Conservation (phyloP, 1,140 invertebrate genomes). For the Bombus waltoni region DNA sequence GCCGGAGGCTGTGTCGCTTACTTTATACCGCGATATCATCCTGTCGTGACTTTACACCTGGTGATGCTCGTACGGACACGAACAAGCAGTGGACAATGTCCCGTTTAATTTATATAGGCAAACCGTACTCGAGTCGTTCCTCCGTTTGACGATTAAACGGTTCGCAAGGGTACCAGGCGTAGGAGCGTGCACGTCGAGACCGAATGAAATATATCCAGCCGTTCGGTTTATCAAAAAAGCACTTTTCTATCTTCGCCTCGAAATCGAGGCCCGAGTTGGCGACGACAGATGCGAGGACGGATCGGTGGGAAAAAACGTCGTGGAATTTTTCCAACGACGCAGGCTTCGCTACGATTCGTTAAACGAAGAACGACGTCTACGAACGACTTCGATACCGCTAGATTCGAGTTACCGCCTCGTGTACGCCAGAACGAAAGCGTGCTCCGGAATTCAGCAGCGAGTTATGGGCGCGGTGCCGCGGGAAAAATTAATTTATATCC, state of each 20-base stretch:
- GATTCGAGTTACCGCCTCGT: neutral
- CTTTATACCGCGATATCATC: conserved; percentile 63
- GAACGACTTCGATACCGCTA: neutral
- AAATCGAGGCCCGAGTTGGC: neutral
- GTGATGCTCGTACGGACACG: conserved; percentile 28
- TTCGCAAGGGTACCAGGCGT: too few relatives aligned
- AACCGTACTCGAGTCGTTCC: too few relatives aligned
- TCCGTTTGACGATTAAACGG: neutral
- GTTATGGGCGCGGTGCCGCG: conserved; percentile 12
- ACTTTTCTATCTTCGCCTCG: neutral
- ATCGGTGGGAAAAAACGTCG: neutral
- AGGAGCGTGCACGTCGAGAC: too few relatives aligned
- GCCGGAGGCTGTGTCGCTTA: conserved; percentile 59
- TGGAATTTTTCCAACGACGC: neutral
- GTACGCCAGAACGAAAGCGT: neutral
- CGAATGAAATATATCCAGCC: neutral
- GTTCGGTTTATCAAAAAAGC: neutral
- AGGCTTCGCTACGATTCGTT: neutral
- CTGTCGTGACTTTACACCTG: conserved; percentile 61
- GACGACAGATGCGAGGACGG: neutral
- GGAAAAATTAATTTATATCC: conserved; percentile 58
- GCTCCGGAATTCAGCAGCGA: neutral
- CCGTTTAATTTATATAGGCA: conserved; percentile 10
- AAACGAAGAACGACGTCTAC: neutral
- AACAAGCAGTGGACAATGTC: neutral